Evolutionary conservation across 2,113 vertebrate genomes (phyloP), one percentile per base, ranked within the genome.

Genomic region (Polypterus senegalus): DNA sequence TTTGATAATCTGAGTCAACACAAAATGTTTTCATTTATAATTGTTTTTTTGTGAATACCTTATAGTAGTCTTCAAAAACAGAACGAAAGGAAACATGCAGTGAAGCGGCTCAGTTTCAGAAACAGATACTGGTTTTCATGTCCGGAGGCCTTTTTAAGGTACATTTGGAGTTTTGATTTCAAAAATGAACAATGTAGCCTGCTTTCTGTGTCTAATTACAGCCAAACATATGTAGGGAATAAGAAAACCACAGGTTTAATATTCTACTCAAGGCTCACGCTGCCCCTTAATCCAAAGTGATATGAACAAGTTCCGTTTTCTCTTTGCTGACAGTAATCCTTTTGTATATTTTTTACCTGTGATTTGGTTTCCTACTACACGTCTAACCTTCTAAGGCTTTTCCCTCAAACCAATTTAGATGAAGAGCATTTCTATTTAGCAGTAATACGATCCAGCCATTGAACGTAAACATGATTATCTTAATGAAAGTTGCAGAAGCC

Each of bases 361-460:
- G 49, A 51, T 51, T 51, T 51, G 6, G 49, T 51, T 51, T 51
- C 9, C 6, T 6, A 51, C 6, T 7, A 6, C 49, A 9, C 6
- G 6, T 51, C 49, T 51, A 51, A 6, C 9, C 49, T 9, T 9
- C 49, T 9, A 6, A 51, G 54, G 54, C 54, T 11, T 55, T 3
- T 55, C 6, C 54, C 54, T 3, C 5, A 55, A 5, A 5, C 54
- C 43, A 27, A 8, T 55, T 3, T 11, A 55, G 9, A 55, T 55
- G 56, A 57, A 57, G 56, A 45, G 27, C 27, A 43, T 57, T 57
- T 57, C 5, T 45, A 51, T 51, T 57, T 57, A 27, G 46, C n/a
- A 43, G 56, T 27, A 57, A 27, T 44, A 57, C n/a, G 9, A 51
- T 7, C 49, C 49, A 57, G 56, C 9, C 43, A 5, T 44, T 9